Evolutionary conservation across 2,113 vertebrate genomes (phyloP), one percentile per base, ranked within the genome.

Genomic region (Symphodus melops): DNA sequence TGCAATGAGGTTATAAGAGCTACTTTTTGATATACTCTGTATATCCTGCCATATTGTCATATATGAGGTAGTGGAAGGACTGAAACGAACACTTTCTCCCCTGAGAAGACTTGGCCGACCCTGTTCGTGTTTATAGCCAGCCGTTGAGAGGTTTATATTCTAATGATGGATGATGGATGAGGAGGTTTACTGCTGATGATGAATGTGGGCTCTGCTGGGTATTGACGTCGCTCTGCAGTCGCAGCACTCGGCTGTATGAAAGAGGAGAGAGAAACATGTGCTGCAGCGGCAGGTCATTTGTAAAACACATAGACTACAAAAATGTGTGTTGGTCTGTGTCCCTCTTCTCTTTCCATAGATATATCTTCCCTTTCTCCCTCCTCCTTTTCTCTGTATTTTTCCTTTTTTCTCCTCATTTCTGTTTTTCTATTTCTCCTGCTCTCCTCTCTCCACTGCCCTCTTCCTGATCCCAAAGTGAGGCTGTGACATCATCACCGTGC

Each of bases 401-500:
- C 63, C 49, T 17, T 39, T 49, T 37, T 20, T 66, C 11, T 61
- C n/a, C 17, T 55, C 41, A 33, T 69, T 12, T 44, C 48, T 23
- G 44, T 56, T 33, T 42, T 10, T 62, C 28, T 41, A 20, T 14
- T 61, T 16, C 17, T 55, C 48, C 44, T 36, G 16, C 6, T 14
- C 53, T 21, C 55, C 23, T 23, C 51, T 6, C 39, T 19, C 41
- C 42, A 36, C 49, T 23, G 37, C 20, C 37, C 23, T 59, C 33
- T 44, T 10, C 74, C 69, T 71, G 77, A 10, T 62, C 53, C 36
- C 52, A 41, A 4, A 42, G 20, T 28, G 52, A 67, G 63, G 25
- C 54, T 23, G 56, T 90, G 91, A 92, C 86, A 85, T 92, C 91
- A 92, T 92, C 90, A 90, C 20, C 11, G 42, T 2, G 86, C 88